phyloP scores from a whole-genome alignment of 37 sponge, comb jelly and placozoan species.

The Diacarnus erythraeanus region DNA sequence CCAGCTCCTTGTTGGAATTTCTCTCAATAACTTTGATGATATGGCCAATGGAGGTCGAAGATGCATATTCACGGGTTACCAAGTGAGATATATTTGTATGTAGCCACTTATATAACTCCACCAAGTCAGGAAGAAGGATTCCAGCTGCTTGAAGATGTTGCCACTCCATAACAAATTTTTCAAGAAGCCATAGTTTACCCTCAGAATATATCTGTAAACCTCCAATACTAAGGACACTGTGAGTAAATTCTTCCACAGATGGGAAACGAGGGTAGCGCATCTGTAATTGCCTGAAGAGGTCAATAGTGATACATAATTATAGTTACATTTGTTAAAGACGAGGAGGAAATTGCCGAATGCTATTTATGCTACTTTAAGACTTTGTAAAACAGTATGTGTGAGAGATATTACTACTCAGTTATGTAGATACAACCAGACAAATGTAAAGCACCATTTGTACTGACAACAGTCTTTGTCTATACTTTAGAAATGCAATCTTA shows the following conservation, averaged over 20 bases:
- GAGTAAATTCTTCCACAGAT: conserved; percentile 55
- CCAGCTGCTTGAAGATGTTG: conserved; percentile 50
- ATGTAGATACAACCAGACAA: too few species aligned
- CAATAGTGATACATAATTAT: not conserved
- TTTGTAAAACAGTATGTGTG: too few species aligned
- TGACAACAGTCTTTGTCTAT: too few species aligned
- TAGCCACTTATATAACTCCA: conserved; percentile 85
- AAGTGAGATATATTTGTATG: conserved; percentile 59
- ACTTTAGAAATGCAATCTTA: too few species aligned
- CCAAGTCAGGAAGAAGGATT: conserved; percentile 68
- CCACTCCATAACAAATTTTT: conserved; percentile 43
- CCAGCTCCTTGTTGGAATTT: conserved; percentile 29
- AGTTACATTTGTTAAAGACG: too few species aligned
- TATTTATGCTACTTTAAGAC: too few species aligned
- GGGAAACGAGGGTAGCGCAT: conserved; percentile 59
- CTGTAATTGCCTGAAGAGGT: conserved; percentile 45
- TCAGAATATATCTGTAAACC: conserved; percentile 17
- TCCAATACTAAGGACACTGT: conserved; percentile 42
- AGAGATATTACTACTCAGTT: too few species aligned
- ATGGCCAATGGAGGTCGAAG: conserved; percentile 39
- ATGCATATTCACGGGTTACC: conserved; percentile 60
- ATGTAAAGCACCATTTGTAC: too few species aligned
- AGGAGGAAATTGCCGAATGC: too few species aligned
- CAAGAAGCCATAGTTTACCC: conserved; percentile 19
- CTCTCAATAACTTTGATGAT: conserved; percentile 31